phyloP scores from a whole-genome alignment of 2,113 vertebrate genomes.

The Phasianus colchicus region DNA sequence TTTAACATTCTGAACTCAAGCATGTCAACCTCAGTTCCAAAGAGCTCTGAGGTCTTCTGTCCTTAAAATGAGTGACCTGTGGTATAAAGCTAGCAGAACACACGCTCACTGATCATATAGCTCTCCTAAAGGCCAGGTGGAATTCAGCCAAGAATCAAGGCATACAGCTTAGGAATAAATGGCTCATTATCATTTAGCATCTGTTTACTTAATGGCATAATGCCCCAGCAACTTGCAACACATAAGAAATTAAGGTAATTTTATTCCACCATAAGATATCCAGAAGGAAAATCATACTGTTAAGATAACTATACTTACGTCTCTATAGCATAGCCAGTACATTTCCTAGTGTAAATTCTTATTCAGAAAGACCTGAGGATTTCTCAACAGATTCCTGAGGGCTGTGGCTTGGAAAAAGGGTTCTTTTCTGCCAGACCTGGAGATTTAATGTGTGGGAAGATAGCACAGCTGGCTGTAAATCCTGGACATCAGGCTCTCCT shows the following conservation, averaged over 20 bases:
- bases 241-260: background rate
- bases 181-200: background rate
- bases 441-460: background rate
- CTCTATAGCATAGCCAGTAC: background rate
- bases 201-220: background rate
- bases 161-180: background rate
- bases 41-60: background rate
- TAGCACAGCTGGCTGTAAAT: background rate
- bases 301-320: background rate
- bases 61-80: background rate
- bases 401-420: background rate
- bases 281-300: background rate
- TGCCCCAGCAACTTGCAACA: background rate
- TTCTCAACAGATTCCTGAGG: background rate
- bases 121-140: background rate
- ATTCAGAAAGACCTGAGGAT: background rate
- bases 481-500: fast-evolving
- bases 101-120: background rate
- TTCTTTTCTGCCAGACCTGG: background rate
- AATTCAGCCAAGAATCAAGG: background rate
- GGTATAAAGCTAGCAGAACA: background rate
- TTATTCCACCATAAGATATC: background rate
- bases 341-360: background rate
- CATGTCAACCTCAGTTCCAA: background rate
- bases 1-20: background rate